These are phyloP conservation scores for Cremastinae sp. DNA, from an alignment of 2,888 invertebrate species.

Conservation along the genomic window DNA sequence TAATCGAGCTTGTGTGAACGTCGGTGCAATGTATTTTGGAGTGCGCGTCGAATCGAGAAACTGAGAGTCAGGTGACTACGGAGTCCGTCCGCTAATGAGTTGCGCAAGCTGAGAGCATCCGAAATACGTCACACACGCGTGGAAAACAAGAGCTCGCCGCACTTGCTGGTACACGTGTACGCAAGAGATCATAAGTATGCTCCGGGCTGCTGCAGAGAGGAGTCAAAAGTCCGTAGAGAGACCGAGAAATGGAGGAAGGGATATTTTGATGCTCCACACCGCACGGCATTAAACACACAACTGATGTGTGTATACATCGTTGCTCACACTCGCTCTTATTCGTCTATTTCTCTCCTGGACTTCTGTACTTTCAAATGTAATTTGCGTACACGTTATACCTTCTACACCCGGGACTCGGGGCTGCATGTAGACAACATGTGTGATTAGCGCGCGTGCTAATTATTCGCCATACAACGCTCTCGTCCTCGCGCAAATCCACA, in stretches of 20 bases:
- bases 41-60: conserved; percentile 43
- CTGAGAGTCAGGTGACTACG: conserved; percentile 70
- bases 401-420: conserved; percentile 8
- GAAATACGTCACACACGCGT: conserved; percentile 36
- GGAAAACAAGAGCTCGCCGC: conserved; percentile 12
- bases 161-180: conserved; percentile 1
- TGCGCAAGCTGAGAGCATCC: conserved; percentile 67
- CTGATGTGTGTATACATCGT: neutral
- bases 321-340: neutral
- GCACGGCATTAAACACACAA: conserved; percentile 23
- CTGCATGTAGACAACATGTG: conserved; percentile 31
- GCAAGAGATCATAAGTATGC: conserved; percentile 22
- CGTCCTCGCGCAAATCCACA: conserved; percentile 1
- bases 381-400: conserved; percentile 56
- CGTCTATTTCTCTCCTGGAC: conserved; percentile 9
- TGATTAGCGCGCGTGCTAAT: conserved; percentile 54
- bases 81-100: conserved; percentile 71
- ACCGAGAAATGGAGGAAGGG: conserved; percentile 22
- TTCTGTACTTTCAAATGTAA: conserved; percentile 50
- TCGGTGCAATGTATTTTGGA: conserved; percentile 45
- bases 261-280: conserved; percentile 27
- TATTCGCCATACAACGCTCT: conserved; percentile 18
- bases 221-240: conserved; percentile 29
- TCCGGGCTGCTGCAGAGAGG: conserved; percentile 12
- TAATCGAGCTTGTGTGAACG: neutral